Conservation (phyloP, 2,888 invertebrate genomes). For the Erebia palarica region DNA sequence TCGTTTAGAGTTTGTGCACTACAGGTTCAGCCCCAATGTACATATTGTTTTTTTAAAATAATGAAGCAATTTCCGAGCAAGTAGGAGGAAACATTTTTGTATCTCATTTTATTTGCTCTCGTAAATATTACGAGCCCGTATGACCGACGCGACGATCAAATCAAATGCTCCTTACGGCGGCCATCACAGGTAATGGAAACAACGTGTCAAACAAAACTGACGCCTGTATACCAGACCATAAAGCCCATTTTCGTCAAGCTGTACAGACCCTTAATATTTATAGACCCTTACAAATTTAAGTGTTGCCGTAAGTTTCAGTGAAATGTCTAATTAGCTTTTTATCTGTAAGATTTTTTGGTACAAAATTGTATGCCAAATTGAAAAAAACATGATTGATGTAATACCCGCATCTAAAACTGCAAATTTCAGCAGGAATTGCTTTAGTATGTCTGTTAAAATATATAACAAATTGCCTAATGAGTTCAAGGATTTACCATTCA, state of each 20-base stretch:
- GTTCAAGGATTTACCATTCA: too few relatives aligned
- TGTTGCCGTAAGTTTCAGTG: constrained; percentile 30
- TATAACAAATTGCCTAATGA: too few relatives aligned
- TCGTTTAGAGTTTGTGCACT: too few relatives aligned
- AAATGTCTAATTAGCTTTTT: constrained; percentile 36
- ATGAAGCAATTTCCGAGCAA: too few relatives aligned
- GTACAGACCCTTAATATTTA: constrained; percentile 14
- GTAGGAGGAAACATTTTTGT: constrained; percentile 10
- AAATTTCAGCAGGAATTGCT: too few relatives aligned
- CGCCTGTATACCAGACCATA: constrained; percentile 11
- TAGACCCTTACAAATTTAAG: constrained; percentile 33
- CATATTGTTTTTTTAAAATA: too few relatives aligned
- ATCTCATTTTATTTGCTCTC: constrained; percentile 35
- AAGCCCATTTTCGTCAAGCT: constrained; percentile 7
- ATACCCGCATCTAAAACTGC: too few relatives aligned
- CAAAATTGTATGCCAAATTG: constrained; percentile 19
- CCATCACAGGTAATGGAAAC: constrained; percentile 43
- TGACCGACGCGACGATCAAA: constrained; percentile 41
- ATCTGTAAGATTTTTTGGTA: constrained; percentile 23
- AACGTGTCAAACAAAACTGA: constrained; percentile 28
- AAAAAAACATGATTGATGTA: neutral
- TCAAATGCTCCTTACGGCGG: constrained; percentile 38
- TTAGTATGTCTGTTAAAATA: too few relatives aligned
- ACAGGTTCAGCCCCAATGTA: too few relatives aligned
- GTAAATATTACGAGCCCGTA: constrained; percentile 38